Evolutionary conservation across 2,113 vertebrate genomes (phyloP), one percentile per base, ranked within the genome.

Genomic region (Tenebrosternarchus preto): DNA sequence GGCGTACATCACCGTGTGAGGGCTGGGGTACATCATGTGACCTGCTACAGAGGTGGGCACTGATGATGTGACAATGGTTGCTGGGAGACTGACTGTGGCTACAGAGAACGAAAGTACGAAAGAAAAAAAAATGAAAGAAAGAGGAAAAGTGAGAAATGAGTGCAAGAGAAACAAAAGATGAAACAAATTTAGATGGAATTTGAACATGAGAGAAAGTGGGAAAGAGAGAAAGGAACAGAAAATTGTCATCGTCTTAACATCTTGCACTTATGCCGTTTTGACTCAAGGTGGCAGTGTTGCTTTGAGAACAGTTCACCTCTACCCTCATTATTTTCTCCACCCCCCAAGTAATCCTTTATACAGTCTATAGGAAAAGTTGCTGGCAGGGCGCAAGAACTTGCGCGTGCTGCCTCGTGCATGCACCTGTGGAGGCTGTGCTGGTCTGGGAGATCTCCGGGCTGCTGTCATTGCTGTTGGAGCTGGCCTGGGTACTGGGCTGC

Each of bases 21-120:
- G 94, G 82, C 96, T 97, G 85, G 95, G 94, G 91, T 99, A 99
- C 96, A 99, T 98, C 96, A 99, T 98, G 93, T 99, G 98, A 89
- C 98, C 96, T 2, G 96, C 93, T 90, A 98, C 94, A 0, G 98
- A 96, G 76, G 96, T 96, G 82, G 97, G 95, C 90, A 98, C 92
- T 0, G 96, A 96, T 0, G 97, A 97, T 19, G 96, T 98, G 94
- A 98, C 97, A 89, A 99, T 99, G 89, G 97, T 96, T n/a, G 97
- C 96, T 0, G 97, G 98, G 91, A 98, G 93, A 85, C 95, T 98
- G 90, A 97, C 96, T 85, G 92, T 90, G 78, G 88, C 90, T 90
- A 90, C 63, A 90, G 80, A n/a, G 19, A 56, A 19, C 66, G 63
- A 68, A 57, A 71, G 5, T 60, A 36, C 22, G 68, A 24, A 61